These are phyloP conservation scores for Trematocara caparti DNA, from an alignment of 2,797 vertebrate genomes.

Conservation along the genomic window DNA sequence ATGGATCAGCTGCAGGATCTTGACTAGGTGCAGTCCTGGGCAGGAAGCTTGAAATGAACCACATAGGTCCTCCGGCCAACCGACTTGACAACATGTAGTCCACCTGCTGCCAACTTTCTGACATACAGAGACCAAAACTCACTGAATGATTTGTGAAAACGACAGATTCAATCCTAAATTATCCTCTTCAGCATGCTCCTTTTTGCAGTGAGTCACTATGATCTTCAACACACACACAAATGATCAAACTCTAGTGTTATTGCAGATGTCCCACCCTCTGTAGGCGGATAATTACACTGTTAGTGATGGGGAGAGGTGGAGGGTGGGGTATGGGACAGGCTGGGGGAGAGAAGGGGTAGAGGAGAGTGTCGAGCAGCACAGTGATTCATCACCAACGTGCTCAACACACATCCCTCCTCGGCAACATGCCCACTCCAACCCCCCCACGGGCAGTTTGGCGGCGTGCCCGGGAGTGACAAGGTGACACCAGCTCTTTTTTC, in stretches of 20 bases:
- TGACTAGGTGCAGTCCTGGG: neutral
- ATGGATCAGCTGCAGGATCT: constrained; percentile 29
- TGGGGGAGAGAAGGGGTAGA: neutral
- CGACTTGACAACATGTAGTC: neutral
- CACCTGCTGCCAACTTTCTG: constrained; percentile 16
- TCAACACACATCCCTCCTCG: constrained; percentile 50
- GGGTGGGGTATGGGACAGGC: constrained; percentile 45
- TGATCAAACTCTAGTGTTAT: constrained; percentile 56
- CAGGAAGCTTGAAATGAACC: neutral
- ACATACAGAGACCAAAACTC: neutral
- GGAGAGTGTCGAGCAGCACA: constrained; percentile 37
- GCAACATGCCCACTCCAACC: constrained; percentile 52
- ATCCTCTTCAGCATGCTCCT: neutral
- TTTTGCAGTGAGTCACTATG: constrained; percentile 27
- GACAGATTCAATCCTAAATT: constrained; percentile 13
- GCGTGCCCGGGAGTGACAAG: constrained; percentile 78
- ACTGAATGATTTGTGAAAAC: neutral
- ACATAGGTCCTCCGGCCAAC: neutral
- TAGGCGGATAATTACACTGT: constrained; percentile 73
- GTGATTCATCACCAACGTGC: constrained; percentile 69
- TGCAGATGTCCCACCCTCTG: constrained; percentile 68
- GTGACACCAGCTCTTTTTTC: constrained; percentile 77
- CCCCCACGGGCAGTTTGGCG: constrained; percentile 71
- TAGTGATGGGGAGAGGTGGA: constrained; percentile 65
- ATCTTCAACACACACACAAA: constrained; percentile 15